Evolutionary conservation across 2,888 invertebrate species (phyloP), one percentile per base, ranked within the genome.

Genomic region (Unio delphinus): DNA sequence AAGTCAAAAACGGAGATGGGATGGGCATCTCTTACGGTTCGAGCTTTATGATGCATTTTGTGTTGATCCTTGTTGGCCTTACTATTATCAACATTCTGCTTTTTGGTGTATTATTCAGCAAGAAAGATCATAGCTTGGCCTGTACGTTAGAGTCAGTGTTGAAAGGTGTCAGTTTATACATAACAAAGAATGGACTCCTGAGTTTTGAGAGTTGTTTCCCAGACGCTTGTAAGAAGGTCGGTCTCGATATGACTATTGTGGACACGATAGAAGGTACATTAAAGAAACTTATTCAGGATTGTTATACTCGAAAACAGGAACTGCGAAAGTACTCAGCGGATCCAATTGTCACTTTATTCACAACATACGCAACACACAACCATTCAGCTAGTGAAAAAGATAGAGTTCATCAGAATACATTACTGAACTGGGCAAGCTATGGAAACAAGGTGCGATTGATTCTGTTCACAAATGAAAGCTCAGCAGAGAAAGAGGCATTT

Each of bases 381-480:
- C 77, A 77, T 64, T 28, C 61, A 4, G 72, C 73, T 63, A 26
- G 62, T 26, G 79, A 76, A 59, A 80, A 79, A 64, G 26, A 69
- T 26, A 54, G 59, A 8, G 76, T 82, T 23, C 78, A 80, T 72
- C 74, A 74, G 23, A 79, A 80, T 55, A 82, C 81, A 8, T 57
- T 80, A 23, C 61, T 60, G 5, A 82, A 82, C 65, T 82, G 81
- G 81, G 75, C 76, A 11, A 61, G 65, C 30, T 75, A 80, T 30
- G 73, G 70, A 61, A 73, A 76, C 8, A 67, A 64, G 34, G 73
- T 77, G 28, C 75, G 77, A 55, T 59, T 79, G 23, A 72, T 82
- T 61, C 54, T 82, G 17, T 82, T 80, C 68, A 71, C 80, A 55
- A 82, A 80, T 64, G 74, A 78, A 62, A 62, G 71, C 0, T 59